A percentile compares a stretch with the other conserved stretches of the same genome.
Conservation (phyloP, 2,797 vertebrate genomes). For the Monodelphis domestica region DNA sequence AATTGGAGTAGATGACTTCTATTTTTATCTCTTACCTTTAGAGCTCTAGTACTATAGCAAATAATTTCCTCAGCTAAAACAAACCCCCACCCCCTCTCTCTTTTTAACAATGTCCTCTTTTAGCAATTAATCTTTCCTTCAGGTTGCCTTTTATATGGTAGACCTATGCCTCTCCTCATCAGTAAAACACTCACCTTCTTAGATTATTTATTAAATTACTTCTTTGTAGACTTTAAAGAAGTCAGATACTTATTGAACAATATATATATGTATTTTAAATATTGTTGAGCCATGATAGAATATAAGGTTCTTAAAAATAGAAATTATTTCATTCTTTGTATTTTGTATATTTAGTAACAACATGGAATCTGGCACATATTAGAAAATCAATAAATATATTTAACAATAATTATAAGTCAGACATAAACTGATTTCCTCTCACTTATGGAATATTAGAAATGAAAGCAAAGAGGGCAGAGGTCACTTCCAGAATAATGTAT, state of each 20-base stretch:
- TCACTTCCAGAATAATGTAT: neutral
- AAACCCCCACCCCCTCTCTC: neutral
- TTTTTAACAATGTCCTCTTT: neutral
- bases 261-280: neutral
- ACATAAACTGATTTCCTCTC: neutral
- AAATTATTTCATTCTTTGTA: neutral
- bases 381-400: neutral
- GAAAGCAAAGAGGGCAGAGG: neutral
- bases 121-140: neutral
- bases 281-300: neutral
- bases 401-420: neutral
- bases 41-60: neutral
- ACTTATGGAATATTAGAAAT: neutral
- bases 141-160: neutral
- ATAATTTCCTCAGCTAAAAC: neutral
- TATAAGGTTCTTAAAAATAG: neutral
- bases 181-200: neutral
- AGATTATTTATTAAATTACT: neutral
- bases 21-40: neutral
- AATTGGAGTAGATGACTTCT: neutral
- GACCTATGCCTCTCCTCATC: neutral
- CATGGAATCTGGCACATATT: neutral
- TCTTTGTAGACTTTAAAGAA: neutral
- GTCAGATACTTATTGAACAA: neutral
- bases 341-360: neutral